A percentile compares a stretch with the other conserved stretches of the same genome.
Evolutionary conservation across 1,140 invertebrate genomes (phyloP).

Genomic region (Zaprionus africanus): DNA sequence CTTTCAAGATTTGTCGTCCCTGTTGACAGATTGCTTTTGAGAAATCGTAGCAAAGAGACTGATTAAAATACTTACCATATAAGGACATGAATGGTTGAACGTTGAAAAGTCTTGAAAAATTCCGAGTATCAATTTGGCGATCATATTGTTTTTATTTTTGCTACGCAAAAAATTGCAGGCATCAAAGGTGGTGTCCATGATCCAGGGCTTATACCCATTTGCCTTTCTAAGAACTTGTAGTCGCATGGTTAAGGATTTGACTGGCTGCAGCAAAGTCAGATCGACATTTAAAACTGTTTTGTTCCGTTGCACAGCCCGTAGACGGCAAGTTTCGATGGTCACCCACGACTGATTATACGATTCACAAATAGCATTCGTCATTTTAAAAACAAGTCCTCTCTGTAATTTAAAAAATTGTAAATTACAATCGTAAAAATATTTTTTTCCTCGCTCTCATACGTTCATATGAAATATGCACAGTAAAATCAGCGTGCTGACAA

Average conservation of each 20-base stretch:
- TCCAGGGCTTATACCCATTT: slow-evolving; percentile 41
- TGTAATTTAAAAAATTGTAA: slow-evolving; percentile 4
- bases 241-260: slow-evolving; percentile 8
- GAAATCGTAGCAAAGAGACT: too few relatives aligned
- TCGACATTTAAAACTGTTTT: slow-evolving; percentile 47
- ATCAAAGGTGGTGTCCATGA: slow-evolving; percentile 34
- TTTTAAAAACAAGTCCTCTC: slow-evolving; percentile 24
- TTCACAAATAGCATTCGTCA: slow-evolving; percentile 50
- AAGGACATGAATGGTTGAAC: slow-evolving; percentile 30
- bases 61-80: slow-evolving; percentile 11
- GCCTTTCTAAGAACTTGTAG: slow-evolving; percentile 23
- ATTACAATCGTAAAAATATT: not conserved
- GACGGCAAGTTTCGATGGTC: slow-evolving; percentile 24
- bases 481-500: not conserved
- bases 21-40: not conserved
- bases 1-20: not conserved
- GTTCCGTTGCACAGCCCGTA: slow-evolving; percentile 39
- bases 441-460: not conserved
- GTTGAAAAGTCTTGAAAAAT: slow-evolving; percentile 21
- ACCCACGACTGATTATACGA: slow-evolving; percentile 51
- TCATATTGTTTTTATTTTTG: slow-evolving; percentile 7
- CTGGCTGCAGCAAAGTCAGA: slow-evolving; percentile 20
- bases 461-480: not conserved
- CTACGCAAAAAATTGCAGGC: slow-evolving; percentile 39
- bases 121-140: not conserved